phyloP scores from a whole-genome alignment of 2,797 vertebrate genomes.

The Choloepus didactylus region DNA sequence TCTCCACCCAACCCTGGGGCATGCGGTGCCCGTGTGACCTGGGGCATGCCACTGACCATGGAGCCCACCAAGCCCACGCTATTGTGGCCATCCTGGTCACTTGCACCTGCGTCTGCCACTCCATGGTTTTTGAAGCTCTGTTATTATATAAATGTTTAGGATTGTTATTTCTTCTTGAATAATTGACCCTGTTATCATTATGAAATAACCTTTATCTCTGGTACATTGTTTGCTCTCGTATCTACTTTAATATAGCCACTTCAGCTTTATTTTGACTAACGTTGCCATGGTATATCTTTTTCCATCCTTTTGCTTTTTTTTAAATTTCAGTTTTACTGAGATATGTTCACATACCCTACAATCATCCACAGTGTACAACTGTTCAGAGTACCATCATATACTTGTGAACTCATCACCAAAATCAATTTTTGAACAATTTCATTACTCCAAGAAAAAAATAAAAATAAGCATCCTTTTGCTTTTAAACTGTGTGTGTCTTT shows the following conservation, averaged over 20 bases:
- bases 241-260: not conserved
- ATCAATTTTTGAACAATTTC: too few species aligned
- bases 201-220: not conserved
- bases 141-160: not conserved
- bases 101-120: not conserved
- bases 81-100: too few species aligned
- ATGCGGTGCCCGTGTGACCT: too few species aligned
- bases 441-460: too few species aligned
- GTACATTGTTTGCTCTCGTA: not conserved
- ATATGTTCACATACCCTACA: too few species aligned
- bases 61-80: too few species aligned
- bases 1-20: not conserved
- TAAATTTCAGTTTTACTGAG: too few species aligned
- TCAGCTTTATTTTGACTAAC: not conserved
- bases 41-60: too few species aligned
- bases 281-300: not conserved
- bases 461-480: not conserved
- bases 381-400: too few species aligned
- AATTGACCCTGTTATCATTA: not conserved
- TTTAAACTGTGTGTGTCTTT: not conserved
- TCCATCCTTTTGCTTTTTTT: not conserved
- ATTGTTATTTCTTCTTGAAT: not conserved
- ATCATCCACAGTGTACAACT: too few species aligned
- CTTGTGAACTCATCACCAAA: too few species aligned
- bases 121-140: not conserved